phyloP scores from a whole-genome alignment of 2,113 vertebrate genomes.

The Mystacornis crossleyi region DNA sequence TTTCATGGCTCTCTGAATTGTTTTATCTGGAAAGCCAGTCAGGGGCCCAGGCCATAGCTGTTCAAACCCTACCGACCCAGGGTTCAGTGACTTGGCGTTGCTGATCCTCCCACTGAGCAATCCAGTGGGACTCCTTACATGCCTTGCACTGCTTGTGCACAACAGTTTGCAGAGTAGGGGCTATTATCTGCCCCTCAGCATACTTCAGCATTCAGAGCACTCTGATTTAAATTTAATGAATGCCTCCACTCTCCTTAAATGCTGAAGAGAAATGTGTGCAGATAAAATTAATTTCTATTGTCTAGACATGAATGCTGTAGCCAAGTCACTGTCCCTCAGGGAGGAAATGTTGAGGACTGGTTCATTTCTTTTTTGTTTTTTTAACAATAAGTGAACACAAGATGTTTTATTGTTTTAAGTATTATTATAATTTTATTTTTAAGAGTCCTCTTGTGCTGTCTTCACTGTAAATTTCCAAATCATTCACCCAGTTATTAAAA shows the following conservation, averaged over 20 bases:
- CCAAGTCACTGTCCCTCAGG: neutral
- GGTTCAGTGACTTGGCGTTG: accelerated
- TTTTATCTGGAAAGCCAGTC: neutral
- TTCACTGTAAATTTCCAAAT: neutral
- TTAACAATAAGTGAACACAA: neutral
- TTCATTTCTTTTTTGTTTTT: neutral
- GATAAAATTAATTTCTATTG: conserved; percentile 1
- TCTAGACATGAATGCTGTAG: neutral
- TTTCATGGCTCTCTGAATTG: neutral
- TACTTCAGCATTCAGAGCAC: neutral
- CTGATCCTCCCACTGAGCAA: neutral
- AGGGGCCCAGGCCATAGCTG: neutral
- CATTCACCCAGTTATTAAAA: neutral
- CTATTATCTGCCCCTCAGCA: neutral
- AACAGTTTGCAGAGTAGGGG: neutral
- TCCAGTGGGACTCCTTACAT: too few relatives aligned
- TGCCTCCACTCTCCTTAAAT: neutral
- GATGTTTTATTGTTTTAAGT: neutral
- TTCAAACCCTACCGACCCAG: neutral
- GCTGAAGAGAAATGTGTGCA: neutral
- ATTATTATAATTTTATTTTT: neutral
- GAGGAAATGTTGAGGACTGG: neutral
- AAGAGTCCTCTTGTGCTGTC: neutral
- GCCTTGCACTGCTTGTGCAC: neutral
- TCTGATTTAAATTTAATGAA: neutral